phyloP scores from a whole-genome alignment of 2,797 vertebrate genomes.

The Scarus forsteni region DNA sequence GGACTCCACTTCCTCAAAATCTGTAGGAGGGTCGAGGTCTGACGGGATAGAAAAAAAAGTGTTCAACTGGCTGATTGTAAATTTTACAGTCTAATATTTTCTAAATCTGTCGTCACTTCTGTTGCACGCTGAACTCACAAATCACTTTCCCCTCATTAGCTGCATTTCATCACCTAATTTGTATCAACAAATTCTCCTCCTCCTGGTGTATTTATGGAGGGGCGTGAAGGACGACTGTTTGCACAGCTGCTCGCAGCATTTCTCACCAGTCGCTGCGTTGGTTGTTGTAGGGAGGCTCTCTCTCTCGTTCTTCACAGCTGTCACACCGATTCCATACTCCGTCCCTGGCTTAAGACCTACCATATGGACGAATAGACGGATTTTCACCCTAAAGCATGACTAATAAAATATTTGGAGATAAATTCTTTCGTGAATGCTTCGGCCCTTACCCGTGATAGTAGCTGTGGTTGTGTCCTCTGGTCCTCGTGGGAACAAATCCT shows the following conservation, averaged over 20 bases:
- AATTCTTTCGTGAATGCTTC: neutral
- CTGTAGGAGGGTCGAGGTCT: conserved; percentile 92
- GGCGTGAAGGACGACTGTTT: conserved; percentile 30
- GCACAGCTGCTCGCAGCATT: conserved; percentile 29
- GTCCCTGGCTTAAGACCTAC: conserved; percentile 92
- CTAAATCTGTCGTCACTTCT: conserved; percentile 1
- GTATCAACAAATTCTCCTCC: conserved; percentile 17
- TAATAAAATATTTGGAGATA: neutral
- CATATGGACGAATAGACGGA: neutral
- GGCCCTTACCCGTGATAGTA: conserved; percentile 87
- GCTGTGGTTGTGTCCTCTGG: conserved; percentile 84
- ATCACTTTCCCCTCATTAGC: conserved; percentile 5
- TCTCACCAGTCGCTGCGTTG: conserved; percentile 93
- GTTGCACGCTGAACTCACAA: conserved; percentile 8
- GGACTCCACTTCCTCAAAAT: conserved; percentile 80
- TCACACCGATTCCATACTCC: conserved; percentile 95
- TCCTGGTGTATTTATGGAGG: conserved; percentile 20
- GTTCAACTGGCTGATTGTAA: neutral
- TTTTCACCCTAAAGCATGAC: neutral
- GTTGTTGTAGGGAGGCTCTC: conserved; percentile 93
- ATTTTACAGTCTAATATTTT: neutral
- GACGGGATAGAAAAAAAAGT: neutral
- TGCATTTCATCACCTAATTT: conserved; percentile 30
- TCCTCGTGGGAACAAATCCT: conserved; percentile 86
- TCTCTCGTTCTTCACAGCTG: conserved; percentile 90